Evolutionary conservation across 2,888 invertebrate species (phyloP), one percentile per base, ranked within the genome.

Genomic region (Chymomyza amoena): DNA sequence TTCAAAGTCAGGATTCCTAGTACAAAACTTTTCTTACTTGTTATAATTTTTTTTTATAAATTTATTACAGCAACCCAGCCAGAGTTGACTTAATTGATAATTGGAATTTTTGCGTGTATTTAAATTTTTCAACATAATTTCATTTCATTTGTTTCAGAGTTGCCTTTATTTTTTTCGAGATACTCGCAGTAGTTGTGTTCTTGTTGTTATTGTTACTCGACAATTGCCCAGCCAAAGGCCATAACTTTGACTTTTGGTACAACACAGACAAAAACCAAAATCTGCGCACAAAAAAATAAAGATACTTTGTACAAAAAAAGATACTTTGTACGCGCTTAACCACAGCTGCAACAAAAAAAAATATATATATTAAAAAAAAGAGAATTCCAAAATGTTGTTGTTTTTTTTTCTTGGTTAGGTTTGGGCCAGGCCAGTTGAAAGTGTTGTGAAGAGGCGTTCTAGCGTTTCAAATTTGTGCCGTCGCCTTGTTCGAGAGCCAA

Each of bases 361-460:
- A 39, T 18, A 52, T 13, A 54, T 15, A 54, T 18, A 54, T 54
- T 18, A 54, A n/a, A n/a, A 54, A 54, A 52, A 54, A 18, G 16
- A 54, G 54, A 54, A 54, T 16, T 18, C 54, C 54, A 54, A 54
- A 6, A 32, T 7, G 0, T 45, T 45, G 13, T 25, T 67, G 71
- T 39, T 39, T 45, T 45, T 66, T 73, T 64, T 68, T 13, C 63
- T 56, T 20, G 61, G 51, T 51, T 64, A 63, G 68, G 59, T 64
- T 59, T 66, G 56, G 7, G 66, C n/a, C 71, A 74, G 7, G 66
- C n/a, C 25, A 25, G 70, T 72, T 75, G 85, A 87, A 87, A 89
- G 88, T 90, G 90, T 90, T 87, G 89, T 78, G 84, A 85, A 89
- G 90, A 90, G 89, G 90, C 90, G 89, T 90, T 89, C 89, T 90